Conservation (phyloP, 2,113 vertebrate genomes). For the Etia nguti region DNA sequence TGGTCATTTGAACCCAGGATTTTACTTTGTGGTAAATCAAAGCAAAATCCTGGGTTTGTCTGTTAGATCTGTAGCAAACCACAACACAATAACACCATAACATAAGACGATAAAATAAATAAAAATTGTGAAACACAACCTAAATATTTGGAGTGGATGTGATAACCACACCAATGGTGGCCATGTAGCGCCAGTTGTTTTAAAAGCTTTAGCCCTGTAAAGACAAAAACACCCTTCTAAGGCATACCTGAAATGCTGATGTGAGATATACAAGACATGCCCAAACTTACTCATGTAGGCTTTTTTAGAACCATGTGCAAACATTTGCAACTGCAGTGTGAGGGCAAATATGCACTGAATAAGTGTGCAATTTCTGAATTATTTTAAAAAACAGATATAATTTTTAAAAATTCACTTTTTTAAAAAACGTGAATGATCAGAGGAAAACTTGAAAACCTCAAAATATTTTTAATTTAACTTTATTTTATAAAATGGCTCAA, state of each 20-base stretch:
- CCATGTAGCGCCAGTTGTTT: background rate
- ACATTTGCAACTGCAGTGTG: background rate
- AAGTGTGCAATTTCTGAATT: background rate
- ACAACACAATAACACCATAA: background rate
- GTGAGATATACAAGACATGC: background rate
- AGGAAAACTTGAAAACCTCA: background rate
- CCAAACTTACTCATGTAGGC: background rate
- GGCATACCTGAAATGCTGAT: background rate
- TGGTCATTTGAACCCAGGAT: background rate
- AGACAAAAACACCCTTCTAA: background rate
- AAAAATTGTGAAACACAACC: background rate
- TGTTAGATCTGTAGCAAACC: background rate
- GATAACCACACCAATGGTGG: background rate
- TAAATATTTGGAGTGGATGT: background rate
- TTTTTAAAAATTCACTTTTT: background rate
- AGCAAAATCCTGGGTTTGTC: too few species aligned
- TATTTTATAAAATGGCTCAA: background rate
- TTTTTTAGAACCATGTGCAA: background rate
- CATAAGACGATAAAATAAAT: background rate
- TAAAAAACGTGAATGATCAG: background rate
- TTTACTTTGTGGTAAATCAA: too few species aligned
- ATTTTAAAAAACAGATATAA: background rate
- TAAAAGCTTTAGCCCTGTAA: background rate
- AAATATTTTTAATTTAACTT: background rate
- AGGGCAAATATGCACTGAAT: background rate